phyloP scores from a whole-genome alignment of 1,140 invertebrate genomes.

The Drosophila nannoptera region DNA sequence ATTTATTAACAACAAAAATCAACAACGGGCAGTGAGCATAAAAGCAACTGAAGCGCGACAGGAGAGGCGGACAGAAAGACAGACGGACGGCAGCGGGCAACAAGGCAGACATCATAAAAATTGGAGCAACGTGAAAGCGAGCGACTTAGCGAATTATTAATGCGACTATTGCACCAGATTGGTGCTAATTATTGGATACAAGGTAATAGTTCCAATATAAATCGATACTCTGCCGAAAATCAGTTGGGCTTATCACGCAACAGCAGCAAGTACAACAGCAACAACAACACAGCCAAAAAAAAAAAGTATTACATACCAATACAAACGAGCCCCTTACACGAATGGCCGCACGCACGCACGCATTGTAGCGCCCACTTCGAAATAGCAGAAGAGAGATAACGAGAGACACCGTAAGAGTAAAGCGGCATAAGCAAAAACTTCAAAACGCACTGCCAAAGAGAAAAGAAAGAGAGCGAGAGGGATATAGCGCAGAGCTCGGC shows the following conservation, averaged over 20 bases:
- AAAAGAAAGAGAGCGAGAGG: background rate
- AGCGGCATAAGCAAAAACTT: slow-evolving; percentile 1
- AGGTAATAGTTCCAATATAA: slow-evolving; percentile 32
- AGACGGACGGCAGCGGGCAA: slow-evolving; percentile 7
- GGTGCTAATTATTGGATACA: slow-evolving; percentile 7
- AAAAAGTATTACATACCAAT: slow-evolving; percentile 37
- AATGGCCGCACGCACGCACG: slow-evolving; percentile 3
- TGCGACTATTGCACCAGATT: slow-evolving; percentile 33
- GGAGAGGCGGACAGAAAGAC: slow-evolving; percentile 29
- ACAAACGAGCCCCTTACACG: slow-evolving; percentile 2
- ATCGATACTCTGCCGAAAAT: slow-evolving; percentile 31
- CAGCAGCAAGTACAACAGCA: slow-evolving; percentile 8
- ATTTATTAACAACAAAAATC: slow-evolving; percentile 27
- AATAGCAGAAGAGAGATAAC: slow-evolving; percentile 1
- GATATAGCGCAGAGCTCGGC: slow-evolving; percentile 1
- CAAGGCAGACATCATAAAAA: background rate
- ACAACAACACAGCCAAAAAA: slow-evolving; percentile 18
- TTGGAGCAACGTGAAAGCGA: slow-evolving; percentile 41
- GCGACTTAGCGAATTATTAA: slow-evolving; percentile 43
- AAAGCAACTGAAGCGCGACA: slow-evolving; percentile 58
- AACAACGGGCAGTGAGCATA: slow-evolving; percentile 23
- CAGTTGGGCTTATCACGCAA: slow-evolving; percentile 35
- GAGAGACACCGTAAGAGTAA: slow-evolving; percentile 1
- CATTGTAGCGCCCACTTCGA: slow-evolving; percentile 22
- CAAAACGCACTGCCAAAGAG: slow-evolving; percentile 8